phyloP scores from a whole-genome alignment of 2,888 invertebrate genomes.

The Drosophila multiciliata region DNA sequence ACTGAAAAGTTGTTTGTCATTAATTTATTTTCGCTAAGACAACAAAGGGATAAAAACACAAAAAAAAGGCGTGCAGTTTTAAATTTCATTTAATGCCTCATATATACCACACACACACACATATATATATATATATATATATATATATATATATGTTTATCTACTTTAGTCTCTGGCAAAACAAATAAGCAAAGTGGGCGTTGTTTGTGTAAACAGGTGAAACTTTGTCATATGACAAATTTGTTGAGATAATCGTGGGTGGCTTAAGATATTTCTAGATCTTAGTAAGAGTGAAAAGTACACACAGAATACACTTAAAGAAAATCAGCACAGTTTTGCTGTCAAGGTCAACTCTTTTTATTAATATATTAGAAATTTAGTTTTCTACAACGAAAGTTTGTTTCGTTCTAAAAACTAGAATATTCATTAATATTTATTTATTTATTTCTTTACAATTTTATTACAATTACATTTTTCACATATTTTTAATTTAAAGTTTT shows the following conservation, averaged over 20 bases:
- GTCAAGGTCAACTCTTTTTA: background rate
- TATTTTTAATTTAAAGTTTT: background rate
- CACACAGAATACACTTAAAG: background rate
- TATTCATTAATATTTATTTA: too few relatives aligned
- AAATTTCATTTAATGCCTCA: slow-evolving; percentile 54
- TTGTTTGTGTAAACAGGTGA: slow-evolving; percentile 1
- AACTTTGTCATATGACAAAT: slow-evolving; percentile 14
- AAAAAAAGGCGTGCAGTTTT: slow-evolving; percentile 36
- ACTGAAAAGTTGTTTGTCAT: slow-evolving; percentile 76
- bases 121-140: background rate
- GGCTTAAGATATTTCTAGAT: too few relatives aligned
- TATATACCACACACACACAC: slow-evolving; percentile 12
- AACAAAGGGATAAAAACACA: slow-evolving; percentile 27
- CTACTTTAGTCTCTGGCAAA: slow-evolving; percentile 4
- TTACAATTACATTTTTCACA: background rate
- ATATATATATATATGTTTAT: background rate
- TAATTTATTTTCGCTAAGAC: slow-evolving; percentile 68
- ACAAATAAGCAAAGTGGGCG: slow-evolving; percentile 13
- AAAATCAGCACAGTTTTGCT: background rate
- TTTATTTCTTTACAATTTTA: too few relatives aligned
- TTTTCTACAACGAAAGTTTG: background rate
- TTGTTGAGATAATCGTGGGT: slow-evolving; percentile 17
- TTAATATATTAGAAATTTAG: background rate
- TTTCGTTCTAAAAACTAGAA: background rate
- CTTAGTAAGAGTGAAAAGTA: too few relatives aligned